Base-by-base conservation (phyloP, 2,797 vertebrate genomes). In the Halcyon chelicuti region DNA sequence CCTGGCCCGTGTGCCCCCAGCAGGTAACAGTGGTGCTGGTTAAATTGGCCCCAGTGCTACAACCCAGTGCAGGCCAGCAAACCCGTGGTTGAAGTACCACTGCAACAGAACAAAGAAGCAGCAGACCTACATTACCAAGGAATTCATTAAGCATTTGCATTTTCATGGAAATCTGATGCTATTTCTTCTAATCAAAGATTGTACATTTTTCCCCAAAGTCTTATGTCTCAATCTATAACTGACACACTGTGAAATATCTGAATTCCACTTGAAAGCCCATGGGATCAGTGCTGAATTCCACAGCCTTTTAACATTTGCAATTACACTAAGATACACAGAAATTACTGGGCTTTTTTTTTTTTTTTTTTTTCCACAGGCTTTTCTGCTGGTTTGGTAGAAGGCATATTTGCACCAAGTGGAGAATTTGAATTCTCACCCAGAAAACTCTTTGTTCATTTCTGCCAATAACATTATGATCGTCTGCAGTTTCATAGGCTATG, bases 141-240 rank as follows among this genome's bases (percentile, higher is more conserved):
- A 88, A 88, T 88, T 93, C 62, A 61, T 89, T 83, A 80, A 88
- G 70, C 40, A 74, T 89, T 94, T 95, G 84, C 89, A 86, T 96
- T 94, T 95, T 88, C 89, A 66, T 94, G 93, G 89, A 93, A 96
- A 94, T 91, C 58, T 86, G 93, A 90, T 88, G 76, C 72, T 92
- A 84, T 91, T 94, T 94, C 79, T 66, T 83, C 85, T 96, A 95
- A 95, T 93, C 89, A 84, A 84, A 94, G 82, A 88, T 80, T 80
- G 78, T 80, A 35, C 68, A 58, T 94, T 72, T 71, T 35, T 9
- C 83, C 75, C 82, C 54, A n/a, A 86, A 96, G 92, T 91, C 91
- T 94, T 96, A 91, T 28, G 55, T 95, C 95, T 97, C 93, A 88
- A 94, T 96, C 96, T 93, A 28, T 86, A 93, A 79, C 86, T 96